phyloP scores from a whole-genome alignment of 30 jellyfish, hydroid and myxozoan genomes.

The Aurelia sp. region DNA sequence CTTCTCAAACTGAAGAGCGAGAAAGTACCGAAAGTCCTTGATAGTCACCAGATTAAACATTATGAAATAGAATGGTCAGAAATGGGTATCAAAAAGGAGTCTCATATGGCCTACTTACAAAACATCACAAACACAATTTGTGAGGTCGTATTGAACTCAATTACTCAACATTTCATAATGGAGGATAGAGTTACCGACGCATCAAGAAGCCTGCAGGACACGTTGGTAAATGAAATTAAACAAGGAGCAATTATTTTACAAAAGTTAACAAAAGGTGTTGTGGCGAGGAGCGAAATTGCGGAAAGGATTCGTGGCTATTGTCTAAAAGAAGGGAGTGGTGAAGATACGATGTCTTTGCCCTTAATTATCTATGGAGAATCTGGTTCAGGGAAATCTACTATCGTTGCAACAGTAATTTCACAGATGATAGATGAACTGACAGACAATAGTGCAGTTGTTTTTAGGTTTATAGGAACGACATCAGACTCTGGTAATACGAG shows the following conservation, averaged over 20 bases:
- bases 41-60: neutral
- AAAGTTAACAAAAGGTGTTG: conserved; percentile 1
- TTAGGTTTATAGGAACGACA: conserved; percentile 47
- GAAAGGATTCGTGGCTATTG: neutral
- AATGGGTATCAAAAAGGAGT: conserved; percentile 11
- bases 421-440: neutral
- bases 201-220: neutral
- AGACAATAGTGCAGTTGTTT: neutral
- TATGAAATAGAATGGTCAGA: conserved; percentile 25
- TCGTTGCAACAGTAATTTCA: conserved; percentile 8
- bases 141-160: conserved; percentile 16
- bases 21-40: conserved; percentile 18
- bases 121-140: conserved; percentile 32
- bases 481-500: conserved; percentile 26
- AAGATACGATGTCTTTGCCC: neutral
- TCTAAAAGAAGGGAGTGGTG: neutral
- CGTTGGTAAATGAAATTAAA: conserved; percentile 11
- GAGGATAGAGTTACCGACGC: neutral
- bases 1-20: conserved; percentile 19
- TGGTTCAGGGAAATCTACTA: conserved; percentile 49
- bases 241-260: conserved; percentile 5
- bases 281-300: neutral
- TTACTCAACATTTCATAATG: neutral
- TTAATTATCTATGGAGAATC: conserved; percentile 22
- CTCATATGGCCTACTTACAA: conserved; percentile 17